Evolutionary conservation across 2,797 vertebrate genomes (phyloP).

Genomic region (Hydrolagus colliei): DNA sequence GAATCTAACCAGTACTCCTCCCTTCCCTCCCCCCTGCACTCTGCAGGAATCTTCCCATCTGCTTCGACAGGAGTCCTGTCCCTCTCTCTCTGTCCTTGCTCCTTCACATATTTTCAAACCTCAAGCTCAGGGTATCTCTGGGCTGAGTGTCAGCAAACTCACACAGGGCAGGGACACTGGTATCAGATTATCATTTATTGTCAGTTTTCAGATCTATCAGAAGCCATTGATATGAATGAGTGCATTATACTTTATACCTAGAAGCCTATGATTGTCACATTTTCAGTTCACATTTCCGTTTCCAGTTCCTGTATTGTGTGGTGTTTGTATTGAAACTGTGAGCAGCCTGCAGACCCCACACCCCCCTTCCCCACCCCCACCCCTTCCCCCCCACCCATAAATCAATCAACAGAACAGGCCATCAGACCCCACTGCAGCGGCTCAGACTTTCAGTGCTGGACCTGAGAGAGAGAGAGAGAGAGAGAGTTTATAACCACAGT

Average conservation of each 20-base stretch:
- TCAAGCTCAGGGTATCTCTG: no score
- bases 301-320: not conserved
- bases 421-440: not conserved
- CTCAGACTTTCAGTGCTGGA: not conserved
- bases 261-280: not conserved
- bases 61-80: no score
- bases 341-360: not conserved
- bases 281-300: not conserved
- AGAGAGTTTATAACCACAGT: not conserved
- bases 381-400: no score
- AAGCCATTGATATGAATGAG: not conserved
- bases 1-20: no score
- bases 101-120: no score
- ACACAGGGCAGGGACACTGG: not conserved
- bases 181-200: not conserved
- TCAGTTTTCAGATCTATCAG: not conserved
- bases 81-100: no score
- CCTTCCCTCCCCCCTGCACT: no score
- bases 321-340: no score
- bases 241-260: not conserved
- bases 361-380: no score
- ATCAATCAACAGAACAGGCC: not conserved
- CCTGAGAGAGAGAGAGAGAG: not conserved
- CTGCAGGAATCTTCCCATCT: no score
- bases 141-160: not conserved